Conservation (phyloP, 1,140 invertebrate genomes). For the Mya arenaria region DNA sequence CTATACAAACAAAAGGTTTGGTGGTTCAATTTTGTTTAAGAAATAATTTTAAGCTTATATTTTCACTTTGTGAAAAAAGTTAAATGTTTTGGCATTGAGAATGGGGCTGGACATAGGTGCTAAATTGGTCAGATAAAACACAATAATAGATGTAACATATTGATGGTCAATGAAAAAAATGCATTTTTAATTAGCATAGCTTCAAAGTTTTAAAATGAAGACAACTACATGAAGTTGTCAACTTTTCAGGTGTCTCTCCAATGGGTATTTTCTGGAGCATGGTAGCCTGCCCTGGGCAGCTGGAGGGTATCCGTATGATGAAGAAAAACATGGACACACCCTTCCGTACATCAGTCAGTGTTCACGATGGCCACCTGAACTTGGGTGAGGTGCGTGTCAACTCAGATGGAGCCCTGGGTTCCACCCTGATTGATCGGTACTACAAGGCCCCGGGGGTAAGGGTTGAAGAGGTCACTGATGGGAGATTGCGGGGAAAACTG, state of each 20-base stretch:
- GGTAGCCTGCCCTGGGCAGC: slow-evolving; percentile 27
- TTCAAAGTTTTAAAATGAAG: too few relatives aligned
- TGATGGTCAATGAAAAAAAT: not conserved
- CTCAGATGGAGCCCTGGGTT: not conserved
- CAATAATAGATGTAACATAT: not conserved
- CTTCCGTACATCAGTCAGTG: not conserved
- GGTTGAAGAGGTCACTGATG: slow-evolving; percentile 14
- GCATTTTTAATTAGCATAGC: too few relatives aligned
- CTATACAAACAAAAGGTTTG: too few relatives aligned
- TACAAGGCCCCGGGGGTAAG: slow-evolving; percentile 32
- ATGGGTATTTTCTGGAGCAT: slow-evolving; percentile 56
- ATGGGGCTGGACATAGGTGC: not conserved
- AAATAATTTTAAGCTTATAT: too few relatives aligned
- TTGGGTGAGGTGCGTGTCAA: not conserved
- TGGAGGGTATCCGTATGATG: slow-evolving; percentile 34
- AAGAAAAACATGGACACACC: slow-evolving; percentile 41
- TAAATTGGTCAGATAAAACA: not conserved
- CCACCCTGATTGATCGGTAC: slow-evolving; percentile 25
- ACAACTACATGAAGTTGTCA: too few relatives aligned
- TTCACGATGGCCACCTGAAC: slow-evolving; percentile 9
- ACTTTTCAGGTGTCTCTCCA: slow-evolving; percentile 42
- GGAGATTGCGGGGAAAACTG: slow-evolving; percentile 37
- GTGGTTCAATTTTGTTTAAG: too few relatives aligned
- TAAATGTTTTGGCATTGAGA: not conserved
- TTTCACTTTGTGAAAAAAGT: not conserved